Evolutionary conservation across 1,140 invertebrate genomes (phyloP).

Genomic region (Leguminivora glycinivorella): DNA sequence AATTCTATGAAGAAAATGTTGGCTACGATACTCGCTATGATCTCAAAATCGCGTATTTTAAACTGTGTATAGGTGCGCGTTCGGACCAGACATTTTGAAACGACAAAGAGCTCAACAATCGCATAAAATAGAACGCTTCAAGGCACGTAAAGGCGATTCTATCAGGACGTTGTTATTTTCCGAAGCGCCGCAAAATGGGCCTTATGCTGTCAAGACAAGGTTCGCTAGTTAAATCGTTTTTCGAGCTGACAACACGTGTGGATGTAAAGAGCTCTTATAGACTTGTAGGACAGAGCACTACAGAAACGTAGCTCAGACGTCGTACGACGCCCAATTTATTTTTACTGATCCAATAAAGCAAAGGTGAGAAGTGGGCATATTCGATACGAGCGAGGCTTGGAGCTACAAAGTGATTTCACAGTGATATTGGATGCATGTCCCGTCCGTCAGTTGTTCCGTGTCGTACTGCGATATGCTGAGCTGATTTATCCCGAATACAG

Average conservation of each 20-base stretch:
- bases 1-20: no score
- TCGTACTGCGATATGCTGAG: not conserved
- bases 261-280: slow-evolving; percentile 7
- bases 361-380: slow-evolving; percentile 20
- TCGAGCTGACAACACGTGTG: slow-evolving; percentile 21
- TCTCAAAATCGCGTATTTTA: not conserved
- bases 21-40: not conserved
- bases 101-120: slow-evolving; percentile 21
- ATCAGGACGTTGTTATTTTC: not conserved
- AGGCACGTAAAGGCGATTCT: slow-evolving; percentile 3
- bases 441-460: not conserved
- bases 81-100: not conserved
- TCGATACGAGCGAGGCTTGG: not conserved
- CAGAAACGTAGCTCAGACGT: slow-evolving; percentile 18
- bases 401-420: not conserved
- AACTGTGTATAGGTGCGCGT: not conserved
- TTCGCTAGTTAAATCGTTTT: slow-evolving; percentile 11
- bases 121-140: slow-evolving; percentile 7
- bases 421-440: slow-evolving; percentile 11
- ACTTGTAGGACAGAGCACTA: slow-evolving; percentile 20
- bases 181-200: not conserved
- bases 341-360: slow-evolving; percentile 27
- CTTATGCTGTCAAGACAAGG: not conserved
- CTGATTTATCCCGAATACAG: not conserved
- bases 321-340: slow-evolving; percentile 13